Evolutionary conservation across 2,113 vertebrate genomes (phyloP), one percentile per base, ranked within the genome.

Genomic region (Urocitellus parryii): DNA sequence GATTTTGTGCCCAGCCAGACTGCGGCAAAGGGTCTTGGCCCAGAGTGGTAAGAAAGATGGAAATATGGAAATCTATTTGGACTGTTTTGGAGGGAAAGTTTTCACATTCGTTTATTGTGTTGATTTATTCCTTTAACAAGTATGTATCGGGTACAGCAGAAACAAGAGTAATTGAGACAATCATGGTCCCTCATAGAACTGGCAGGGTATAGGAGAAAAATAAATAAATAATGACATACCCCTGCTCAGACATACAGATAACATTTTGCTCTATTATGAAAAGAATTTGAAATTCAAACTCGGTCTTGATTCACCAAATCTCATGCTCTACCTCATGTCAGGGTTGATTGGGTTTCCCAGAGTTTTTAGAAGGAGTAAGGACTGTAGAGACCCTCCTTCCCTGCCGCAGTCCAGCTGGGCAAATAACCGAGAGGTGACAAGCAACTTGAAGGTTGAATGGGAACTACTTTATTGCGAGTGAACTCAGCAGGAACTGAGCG

Each of bases 281-380:
- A 80, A 90, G 34, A 78, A 63, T 67, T 56, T 95, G 45, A 86
- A 81, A 73, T 90, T 73, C 70, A 78, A 9, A 86, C 27, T 86
- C 13, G 51, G 61, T 73, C 34, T 73, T 83, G 42, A 34, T 25
- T 78, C 14, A 45, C 56, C 70, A 73, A 88, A 83, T 68, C 51
- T 68, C 24, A 22, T 51, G 70, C 22, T 32, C 51, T 27, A 25
- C 29, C 27, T 86, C 63, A 63, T 63, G 3, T 86, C 63, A 63
- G 37, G 3, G 24, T 24, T 76, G 37, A 9, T 2, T 63, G 58
- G 32, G n/a, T 48, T 89, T 89, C 14, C 70, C n/a, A 20, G n/a
- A 17, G 18, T 89, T 79, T 45, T 45, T 45, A 45, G 45, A 45
- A 45, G 45, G 32, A n/a, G 0, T 37, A 20, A 39, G 78, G 25